phyloP scores from a whole-genome alignment of 2,888 invertebrate genomes.

The Nesidiocoris tenuis region DNA sequence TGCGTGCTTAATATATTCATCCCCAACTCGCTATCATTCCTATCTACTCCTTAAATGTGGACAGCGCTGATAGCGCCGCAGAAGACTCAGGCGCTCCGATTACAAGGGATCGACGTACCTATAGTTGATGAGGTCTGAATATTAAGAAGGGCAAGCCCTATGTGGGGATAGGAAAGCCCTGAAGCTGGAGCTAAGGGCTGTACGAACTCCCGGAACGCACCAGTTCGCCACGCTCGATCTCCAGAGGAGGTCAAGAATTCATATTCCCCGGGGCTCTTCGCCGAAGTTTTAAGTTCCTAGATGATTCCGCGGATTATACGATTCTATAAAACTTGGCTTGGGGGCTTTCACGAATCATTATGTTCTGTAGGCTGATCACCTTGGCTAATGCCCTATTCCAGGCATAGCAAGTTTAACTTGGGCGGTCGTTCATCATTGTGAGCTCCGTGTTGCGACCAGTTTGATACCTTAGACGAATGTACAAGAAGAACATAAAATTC shows the following conservation, averaged over 20 bases:
- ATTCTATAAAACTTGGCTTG: too few relatives aligned
- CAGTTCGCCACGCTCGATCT: neutral
- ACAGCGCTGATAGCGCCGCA: neutral
- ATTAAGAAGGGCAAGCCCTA: constrained; percentile 4
- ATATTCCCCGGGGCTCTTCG: neutral
- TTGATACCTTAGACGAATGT: too few relatives aligned
- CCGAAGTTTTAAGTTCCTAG: too few relatives aligned
- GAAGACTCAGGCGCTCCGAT: neutral
- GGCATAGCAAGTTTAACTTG: too few relatives aligned
- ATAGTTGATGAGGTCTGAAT: constrained; percentile 29
- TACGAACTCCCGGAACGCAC: too few relatives aligned
- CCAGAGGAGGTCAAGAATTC: constrained; percentile 10
- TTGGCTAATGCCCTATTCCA: neutral
- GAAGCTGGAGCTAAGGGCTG: neutral
- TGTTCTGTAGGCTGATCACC: too few relatives aligned
- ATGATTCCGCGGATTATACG: too few relatives aligned
- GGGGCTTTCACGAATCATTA: too few relatives aligned
- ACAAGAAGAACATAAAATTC: too few relatives aligned
- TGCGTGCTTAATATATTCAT: neutral
- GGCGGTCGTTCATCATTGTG: too few relatives aligned
- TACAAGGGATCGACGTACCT: constrained; percentile 3
- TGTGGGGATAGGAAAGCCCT: neutral
- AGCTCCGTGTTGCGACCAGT: too few relatives aligned
- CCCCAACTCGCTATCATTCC: neutral
- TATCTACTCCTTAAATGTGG: constrained; percentile 1